These are phyloP conservation scores for Egretta garzetta DNA, from an alignment of 2,113 vertebrate genomes.

Conservation along the genomic window DNA sequence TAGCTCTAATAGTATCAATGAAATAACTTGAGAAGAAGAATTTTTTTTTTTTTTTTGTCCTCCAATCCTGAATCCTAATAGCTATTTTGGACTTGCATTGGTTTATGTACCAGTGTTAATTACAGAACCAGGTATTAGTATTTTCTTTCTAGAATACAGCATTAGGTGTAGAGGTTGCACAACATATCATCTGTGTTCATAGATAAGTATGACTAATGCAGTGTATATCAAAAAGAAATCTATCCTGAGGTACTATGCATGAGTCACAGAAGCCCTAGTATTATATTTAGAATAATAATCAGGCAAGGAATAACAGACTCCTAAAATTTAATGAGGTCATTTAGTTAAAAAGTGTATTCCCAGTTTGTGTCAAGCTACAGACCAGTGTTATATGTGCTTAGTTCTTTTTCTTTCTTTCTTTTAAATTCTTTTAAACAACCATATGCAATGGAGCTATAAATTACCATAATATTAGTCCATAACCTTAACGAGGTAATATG, in stretches of 20 bases:
- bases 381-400: background rate
- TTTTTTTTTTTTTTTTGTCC: background rate
- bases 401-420: background rate
- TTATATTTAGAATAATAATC: slow-evolving; percentile 66
- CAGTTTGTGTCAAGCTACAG: slow-evolving; percentile 58
- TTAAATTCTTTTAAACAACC: slow-evolving; percentile 35
- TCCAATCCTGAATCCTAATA: background rate
- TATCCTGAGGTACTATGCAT: slow-evolving; percentile 6
- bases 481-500: slow-evolving; percentile 47
- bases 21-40: background rate
- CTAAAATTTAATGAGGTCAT: slow-evolving; percentile 70
- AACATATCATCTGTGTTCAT: slow-evolving; percentile 6
- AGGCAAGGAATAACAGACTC: slow-evolving; percentile 56
- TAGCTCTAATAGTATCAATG: background rate
- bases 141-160: slow-evolving; percentile 10
- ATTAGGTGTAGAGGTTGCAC: background rate
- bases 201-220: slow-evolving; percentile 54
- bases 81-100: background rate
- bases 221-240: slow-evolving; percentile 46
- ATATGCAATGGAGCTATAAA: slow-evolving; percentile 60
- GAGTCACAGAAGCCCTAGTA: slow-evolving; percentile 51
- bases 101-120: slow-evolving; percentile 46
- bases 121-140: background rate
- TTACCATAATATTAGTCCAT: slow-evolving; percentile 59
- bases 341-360: slow-evolving; percentile 59